These are phyloP conservation scores for Pyrochroa serraticornis DNA, from an alignment of 2,888 invertebrate species.

Conservation along the genomic window DNA sequence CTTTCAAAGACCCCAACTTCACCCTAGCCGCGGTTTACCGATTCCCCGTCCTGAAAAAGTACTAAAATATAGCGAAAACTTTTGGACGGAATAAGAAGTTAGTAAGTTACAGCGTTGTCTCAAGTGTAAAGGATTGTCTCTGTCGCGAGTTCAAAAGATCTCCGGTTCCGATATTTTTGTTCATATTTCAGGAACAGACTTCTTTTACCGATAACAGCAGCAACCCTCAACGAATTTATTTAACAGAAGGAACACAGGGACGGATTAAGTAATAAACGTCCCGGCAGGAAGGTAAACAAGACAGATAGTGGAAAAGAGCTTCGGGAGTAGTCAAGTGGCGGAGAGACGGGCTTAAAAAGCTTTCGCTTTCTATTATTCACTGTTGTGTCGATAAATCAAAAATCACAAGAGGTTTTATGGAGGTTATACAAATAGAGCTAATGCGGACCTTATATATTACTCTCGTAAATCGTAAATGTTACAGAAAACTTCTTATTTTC, in stretches of 20 bases:
- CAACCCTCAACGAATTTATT: background rate
- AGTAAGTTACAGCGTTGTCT: conserved; percentile 29
- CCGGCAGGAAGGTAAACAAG: conserved; percentile 18
- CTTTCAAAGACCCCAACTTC: conserved; percentile 9
- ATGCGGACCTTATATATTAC: conserved; percentile 21
- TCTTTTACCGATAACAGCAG: conserved; percentile 5
- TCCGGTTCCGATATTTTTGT: conserved; percentile 25
- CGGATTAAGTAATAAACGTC: conserved; percentile 14
- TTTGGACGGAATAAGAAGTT: conserved; percentile 26
- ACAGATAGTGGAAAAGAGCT: conserved; percentile 13
- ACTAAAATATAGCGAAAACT: conserved; percentile 30
- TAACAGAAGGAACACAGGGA: conserved; percentile 6
- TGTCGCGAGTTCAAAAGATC: conserved; percentile 28
- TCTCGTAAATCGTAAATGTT: conserved; percentile 24
- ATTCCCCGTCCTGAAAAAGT: conserved; percentile 20
- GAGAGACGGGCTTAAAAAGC: conserved; percentile 19
- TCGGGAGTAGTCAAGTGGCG: conserved; percentile 9
- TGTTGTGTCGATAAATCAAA: conserved; percentile 30
- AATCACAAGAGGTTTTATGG: conserved; percentile 25
- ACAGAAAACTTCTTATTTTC: background rate
- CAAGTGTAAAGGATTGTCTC: conserved; percentile 34
- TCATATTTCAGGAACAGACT: conserved; percentile 30
- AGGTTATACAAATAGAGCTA: conserved; percentile 31
- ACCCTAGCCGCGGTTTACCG: conserved; percentile 7
- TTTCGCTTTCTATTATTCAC: conserved; percentile 28